Evolutionary conservation across 30 jellyfish, hydroid and myxozoan species (phyloP).

Genomic region (Nemopilema nomurai): DNA sequence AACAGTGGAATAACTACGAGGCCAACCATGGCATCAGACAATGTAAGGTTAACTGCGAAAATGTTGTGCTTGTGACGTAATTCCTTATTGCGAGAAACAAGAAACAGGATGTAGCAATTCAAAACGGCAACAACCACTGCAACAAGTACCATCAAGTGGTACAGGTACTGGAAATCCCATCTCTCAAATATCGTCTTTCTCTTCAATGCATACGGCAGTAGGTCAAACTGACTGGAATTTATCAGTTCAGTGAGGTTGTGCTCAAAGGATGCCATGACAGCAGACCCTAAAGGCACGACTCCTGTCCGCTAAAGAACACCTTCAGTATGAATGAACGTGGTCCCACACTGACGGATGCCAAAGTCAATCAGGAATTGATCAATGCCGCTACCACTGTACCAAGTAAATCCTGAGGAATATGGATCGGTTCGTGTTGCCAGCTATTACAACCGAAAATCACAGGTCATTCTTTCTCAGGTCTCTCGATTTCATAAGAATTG

Average conservation of each 20-base stretch:
- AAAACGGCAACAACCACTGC: background rate
- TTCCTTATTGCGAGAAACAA: background rate
- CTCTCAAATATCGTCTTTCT: background rate
- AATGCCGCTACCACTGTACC: too few species aligned
- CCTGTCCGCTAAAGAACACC: too few species aligned
- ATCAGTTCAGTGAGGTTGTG: background rate
- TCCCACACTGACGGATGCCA: too few species aligned
- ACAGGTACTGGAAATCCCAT: conserved; percentile 5
- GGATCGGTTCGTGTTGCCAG: too few species aligned
- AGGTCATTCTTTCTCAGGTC: too few species aligned
- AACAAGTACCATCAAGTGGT: background rate
- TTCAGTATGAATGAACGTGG: too few species aligned
- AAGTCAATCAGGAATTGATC: too few species aligned
- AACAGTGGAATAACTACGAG: conserved; percentile 3
- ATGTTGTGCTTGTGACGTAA: conserved; percentile 7
- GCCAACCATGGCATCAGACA: conserved; percentile 8
- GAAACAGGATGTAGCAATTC: conserved; percentile 1
- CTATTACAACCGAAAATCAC: too few species aligned
- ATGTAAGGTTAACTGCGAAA: background rate
- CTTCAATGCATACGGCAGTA: background rate
- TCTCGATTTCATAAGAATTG: too few species aligned
- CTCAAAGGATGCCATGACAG: background rate
- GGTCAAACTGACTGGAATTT: background rate
- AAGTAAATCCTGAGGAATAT: too few species aligned
- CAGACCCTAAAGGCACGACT: too few species aligned